These are phyloP conservation scores for Monochamus alternatus DNA, from an alignment of 2,888 invertebrate species.

Conservation along the genomic window DNA sequence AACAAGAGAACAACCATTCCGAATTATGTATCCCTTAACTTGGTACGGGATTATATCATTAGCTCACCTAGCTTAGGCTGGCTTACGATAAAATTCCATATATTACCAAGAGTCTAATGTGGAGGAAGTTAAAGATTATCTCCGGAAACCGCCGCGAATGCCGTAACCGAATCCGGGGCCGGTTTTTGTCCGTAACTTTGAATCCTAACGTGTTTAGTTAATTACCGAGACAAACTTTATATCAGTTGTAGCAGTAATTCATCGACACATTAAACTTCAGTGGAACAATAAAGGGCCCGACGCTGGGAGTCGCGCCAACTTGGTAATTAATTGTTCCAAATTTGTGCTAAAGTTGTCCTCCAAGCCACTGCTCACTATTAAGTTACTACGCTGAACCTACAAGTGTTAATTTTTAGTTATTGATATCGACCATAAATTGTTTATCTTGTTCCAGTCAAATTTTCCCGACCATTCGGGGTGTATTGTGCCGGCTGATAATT, in stretches of 20 bases:
- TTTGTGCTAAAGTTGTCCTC: constrained; percentile 56
- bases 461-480: constrained; percentile 35
- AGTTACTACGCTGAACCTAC: constrained; percentile 48
- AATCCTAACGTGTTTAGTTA: constrained; percentile 44
- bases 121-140: constrained; percentile 37
- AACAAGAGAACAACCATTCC: constrained; percentile 1
- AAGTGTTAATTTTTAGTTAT: constrained; percentile 63
- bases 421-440: constrained; percentile 54
- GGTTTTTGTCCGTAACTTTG: constrained; percentile 39
- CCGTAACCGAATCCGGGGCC: constrained; percentile 26
- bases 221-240: constrained; percentile 58
- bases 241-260: constrained; percentile 59
- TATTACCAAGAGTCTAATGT: constrained; percentile 27
- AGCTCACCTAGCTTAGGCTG: constrained; percentile 33
- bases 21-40: constrained; percentile 21
- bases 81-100: constrained; percentile 36
- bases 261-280: constrained; percentile 62
- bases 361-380: constrained; percentile 24
- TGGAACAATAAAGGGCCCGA: constrained; percentile 60
- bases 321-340: constrained; percentile 66
- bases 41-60: constrained; percentile 28
- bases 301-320: constrained; percentile 58
- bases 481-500: constrained; percentile 41
- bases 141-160: constrained; percentile 33
- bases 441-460: constrained; percentile 34